A percentile compares a stretch with the other conserved stretches of the same genome.
Conservation (phyloP, 92 coral and sea anemone genomes). For the Diadumene lineata region DNA sequence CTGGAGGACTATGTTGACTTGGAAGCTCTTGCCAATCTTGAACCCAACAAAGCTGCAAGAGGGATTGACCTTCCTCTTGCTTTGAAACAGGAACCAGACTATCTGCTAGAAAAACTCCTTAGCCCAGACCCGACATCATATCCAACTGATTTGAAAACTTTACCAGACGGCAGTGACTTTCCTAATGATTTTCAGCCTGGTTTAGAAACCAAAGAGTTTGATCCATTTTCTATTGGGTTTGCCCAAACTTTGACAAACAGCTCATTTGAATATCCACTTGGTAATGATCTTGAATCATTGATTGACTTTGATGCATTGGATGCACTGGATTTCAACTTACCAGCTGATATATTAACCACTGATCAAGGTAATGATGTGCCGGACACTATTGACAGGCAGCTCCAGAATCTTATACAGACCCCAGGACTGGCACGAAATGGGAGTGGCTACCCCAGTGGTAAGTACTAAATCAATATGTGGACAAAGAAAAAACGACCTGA, state of each 20-base stretch:
- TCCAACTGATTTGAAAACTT: conserved; percentile 11
- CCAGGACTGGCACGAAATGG: conserved; percentile 39
- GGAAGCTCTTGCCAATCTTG: conserved; percentile 39
- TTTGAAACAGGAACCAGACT: conserved; percentile 26
- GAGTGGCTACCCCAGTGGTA: conserved; percentile 58
- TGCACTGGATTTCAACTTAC: conserved; percentile 51
- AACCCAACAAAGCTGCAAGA: conserved; percentile 25
- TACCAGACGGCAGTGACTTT: conserved; percentile 23
- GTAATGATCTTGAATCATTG: conserved; percentile 25
- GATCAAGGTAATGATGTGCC: conserved; percentile 15
- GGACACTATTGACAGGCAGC: conserved; percentile 33
- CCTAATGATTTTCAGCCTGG: conserved; percentile 26
- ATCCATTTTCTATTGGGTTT: conserved; percentile 75
- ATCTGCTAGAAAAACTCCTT: conserved; percentile 11
- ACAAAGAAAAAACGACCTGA: too few relatives aligned
- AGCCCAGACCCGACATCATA: not conserved
- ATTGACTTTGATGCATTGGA: conserved; percentile 64
- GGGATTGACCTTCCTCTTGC: conserved; percentile 15
- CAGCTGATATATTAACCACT: conserved; percentile 59
- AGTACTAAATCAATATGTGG: not conserved
- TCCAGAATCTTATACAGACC: conserved; percentile 21
- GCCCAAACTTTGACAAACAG: conserved; percentile 36
- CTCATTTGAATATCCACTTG: conserved; percentile 36
- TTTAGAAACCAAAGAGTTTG: conserved; percentile 50
- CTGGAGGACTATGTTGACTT: conserved; percentile 63